Conservation (phyloP, 2,888 invertebrate genomes). For the Drosophila setosimentum region DNA sequence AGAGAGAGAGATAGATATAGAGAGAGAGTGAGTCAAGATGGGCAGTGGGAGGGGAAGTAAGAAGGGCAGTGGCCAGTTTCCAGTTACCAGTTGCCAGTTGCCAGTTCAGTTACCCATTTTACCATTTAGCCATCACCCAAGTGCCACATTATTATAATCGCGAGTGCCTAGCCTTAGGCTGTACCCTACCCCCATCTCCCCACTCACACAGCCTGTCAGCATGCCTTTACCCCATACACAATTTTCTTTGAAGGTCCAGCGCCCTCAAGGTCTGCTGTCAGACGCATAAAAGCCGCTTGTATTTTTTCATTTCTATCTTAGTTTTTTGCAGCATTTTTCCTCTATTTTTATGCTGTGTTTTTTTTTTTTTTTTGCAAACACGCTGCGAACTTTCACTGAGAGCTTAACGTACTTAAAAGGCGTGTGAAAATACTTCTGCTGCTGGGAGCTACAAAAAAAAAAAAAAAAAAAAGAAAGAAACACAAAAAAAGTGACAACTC, state of each 20-base stretch:
- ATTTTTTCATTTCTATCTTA: conserved; percentile 4
- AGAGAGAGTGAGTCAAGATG: too few relatives aligned
- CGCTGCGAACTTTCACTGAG: conserved; percentile 55
- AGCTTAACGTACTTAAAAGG: conserved; percentile 62
- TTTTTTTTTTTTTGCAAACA: conserved; percentile 11
- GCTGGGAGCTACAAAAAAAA: conserved; percentile 12
- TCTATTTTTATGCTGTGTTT: conserved; percentile 30
- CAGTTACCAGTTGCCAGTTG: conserved; percentile 16
- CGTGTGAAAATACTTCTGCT: conserved; percentile 62
- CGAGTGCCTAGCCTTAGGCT: conserved; percentile 51
- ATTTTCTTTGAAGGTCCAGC: conserved; percentile 8
- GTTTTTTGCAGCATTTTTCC: conserved; percentile 15
- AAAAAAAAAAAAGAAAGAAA: conserved; percentile 7
- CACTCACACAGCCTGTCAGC: too few relatives aligned
- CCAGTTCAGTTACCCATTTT: conserved; percentile 21
- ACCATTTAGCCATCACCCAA: conserved; percentile 52
- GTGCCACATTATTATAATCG: conserved; percentile 74
- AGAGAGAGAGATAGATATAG: background rate
- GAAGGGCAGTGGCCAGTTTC: conserved; percentile 29
- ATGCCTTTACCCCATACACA: background rate
- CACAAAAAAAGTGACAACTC: conserved; percentile 43
- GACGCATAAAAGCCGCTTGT: conserved; percentile 37
- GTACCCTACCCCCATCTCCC: conserved; percentile 1
- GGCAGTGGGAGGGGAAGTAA: too few relatives aligned
- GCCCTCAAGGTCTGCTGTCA: conserved; percentile 48